phyloP scores from a whole-genome alignment of 1,140 invertebrate genomes.

The Drosophila ercepeae region DNA sequence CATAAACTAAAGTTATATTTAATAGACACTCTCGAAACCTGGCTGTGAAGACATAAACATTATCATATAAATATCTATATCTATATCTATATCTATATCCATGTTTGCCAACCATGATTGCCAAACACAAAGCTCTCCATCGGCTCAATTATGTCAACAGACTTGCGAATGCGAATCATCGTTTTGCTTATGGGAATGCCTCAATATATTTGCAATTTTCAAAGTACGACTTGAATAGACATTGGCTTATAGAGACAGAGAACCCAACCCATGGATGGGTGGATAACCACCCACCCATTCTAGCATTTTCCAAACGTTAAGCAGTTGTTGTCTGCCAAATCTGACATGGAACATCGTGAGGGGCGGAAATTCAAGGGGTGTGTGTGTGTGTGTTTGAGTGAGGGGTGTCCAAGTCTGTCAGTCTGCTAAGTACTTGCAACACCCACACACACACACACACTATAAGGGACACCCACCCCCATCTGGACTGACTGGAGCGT shows the following conservation, averaged over 20 bases:
- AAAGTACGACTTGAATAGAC: slow-evolving; percentile 5
- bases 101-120: not conserved
- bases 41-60: not conserved
- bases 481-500: slow-evolving; percentile 37
- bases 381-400: not conserved
- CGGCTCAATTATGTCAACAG: slow-evolving; percentile 44
- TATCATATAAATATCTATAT: too few relatives aligned
- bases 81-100: too few relatives aligned
- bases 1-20: not conserved
- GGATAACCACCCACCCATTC: not conserved
- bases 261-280: too few relatives aligned
- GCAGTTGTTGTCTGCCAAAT: slow-evolving; percentile 40
- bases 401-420: slow-evolving; percentile 14
- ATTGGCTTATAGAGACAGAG: not conserved
- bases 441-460: not conserved
- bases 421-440: slow-evolving; percentile 43
- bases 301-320: slow-evolving; percentile 5
- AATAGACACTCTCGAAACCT: not conserved
- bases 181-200: slow-evolving; percentile 42
- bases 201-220: slow-evolving; percentile 44
- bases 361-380: not conserved
- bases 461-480: not conserved
- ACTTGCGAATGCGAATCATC: slow-evolving; percentile 36
- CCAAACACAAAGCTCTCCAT: slow-evolving; percentile 38
- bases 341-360: slow-evolving; percentile 38